phyloP scores from a whole-genome alignment of 2,113 vertebrate genomes.

The Motacilla alba region DNA sequence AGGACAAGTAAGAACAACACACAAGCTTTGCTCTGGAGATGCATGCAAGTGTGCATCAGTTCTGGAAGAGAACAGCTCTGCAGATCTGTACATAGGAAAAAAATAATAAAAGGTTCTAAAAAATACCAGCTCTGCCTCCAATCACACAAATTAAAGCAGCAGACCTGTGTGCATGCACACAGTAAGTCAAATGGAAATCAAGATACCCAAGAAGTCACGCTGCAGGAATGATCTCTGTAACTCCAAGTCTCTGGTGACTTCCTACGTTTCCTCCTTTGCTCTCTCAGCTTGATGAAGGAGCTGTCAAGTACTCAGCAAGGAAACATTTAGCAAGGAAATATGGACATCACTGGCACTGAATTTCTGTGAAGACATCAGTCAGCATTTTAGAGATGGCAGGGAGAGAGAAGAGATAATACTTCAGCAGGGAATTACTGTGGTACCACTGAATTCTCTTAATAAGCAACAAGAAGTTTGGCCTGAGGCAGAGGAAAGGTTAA shows the following conservation, averaged over 20 bases:
- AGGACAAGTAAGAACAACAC: not conserved
- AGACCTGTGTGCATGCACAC: not conserved
- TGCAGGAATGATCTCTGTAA: not conserved
- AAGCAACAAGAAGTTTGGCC: not conserved
- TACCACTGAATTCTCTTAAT: not conserved
- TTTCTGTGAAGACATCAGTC: not conserved
- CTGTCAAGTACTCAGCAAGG: not conserved
- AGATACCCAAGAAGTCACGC: not conserved
- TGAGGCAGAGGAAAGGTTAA: constrained; percentile 11
- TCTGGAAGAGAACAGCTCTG: not conserved
- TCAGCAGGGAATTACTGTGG: not conserved
- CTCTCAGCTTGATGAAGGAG: not conserved
- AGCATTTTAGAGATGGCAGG: not conserved
- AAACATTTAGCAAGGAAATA: not conserved
- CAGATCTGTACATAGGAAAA: not conserved
- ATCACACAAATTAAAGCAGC: not conserved
- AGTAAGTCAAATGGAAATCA: not conserved
- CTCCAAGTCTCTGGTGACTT: not conserved
- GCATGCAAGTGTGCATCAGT: not conserved
- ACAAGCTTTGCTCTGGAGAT: not conserved
- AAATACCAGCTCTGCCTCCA: constrained; percentile 14
- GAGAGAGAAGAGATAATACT: not conserved
- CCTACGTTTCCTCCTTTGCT: not conserved
- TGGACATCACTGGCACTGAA: not conserved
- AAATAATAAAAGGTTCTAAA: not conserved